A percentile compares a stretch with the other conserved stretches of the same genome.
Conservation (phyloP, 2,888 invertebrate genomes). For the Cantharis flavilabris region DNA sequence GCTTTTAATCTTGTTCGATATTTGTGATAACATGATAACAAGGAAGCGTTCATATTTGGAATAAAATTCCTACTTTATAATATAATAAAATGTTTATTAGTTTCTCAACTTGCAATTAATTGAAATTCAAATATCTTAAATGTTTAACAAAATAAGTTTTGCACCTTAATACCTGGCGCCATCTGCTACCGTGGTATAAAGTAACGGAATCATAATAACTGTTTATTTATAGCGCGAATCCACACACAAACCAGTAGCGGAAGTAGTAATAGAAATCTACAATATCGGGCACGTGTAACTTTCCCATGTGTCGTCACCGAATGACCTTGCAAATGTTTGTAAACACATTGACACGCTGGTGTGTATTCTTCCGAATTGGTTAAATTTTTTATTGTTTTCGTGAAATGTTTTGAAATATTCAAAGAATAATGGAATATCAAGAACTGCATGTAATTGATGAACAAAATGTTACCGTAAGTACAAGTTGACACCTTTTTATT, state of each 20-base stretch:
- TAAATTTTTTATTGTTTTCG: constrained; percentile 22
- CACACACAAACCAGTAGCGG: not conserved
- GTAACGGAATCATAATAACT: not conserved
- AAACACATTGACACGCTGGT: constrained; percentile 70
- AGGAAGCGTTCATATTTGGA: no score
- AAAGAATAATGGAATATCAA: constrained; percentile 64
- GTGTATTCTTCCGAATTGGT: constrained; percentile 42
- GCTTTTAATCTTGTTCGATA: no score
- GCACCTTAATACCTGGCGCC: not conserved
- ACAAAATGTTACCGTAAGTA: constrained; percentile 64
- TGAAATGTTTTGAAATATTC: constrained; percentile 9
- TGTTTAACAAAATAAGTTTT: no score
- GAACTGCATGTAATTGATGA: constrained; percentile 67
- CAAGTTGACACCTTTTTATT: constrained; percentile 36
- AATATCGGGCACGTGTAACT: constrained; percentile 27
- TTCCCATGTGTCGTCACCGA: constrained; percentile 50
- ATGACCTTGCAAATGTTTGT: constrained; percentile 78
- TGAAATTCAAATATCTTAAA: no score
- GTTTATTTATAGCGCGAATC: not conserved
- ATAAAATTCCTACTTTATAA: no score
- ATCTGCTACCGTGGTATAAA: not conserved
- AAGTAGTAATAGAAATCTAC: constrained; percentile 2
- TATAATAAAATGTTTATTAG: no score
- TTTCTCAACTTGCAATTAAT: no score
- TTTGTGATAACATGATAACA: no score